phyloP scores from a whole-genome alignment of 2,797 vertebrate genomes.

The Paratrypauchen microcephalus region DNA sequence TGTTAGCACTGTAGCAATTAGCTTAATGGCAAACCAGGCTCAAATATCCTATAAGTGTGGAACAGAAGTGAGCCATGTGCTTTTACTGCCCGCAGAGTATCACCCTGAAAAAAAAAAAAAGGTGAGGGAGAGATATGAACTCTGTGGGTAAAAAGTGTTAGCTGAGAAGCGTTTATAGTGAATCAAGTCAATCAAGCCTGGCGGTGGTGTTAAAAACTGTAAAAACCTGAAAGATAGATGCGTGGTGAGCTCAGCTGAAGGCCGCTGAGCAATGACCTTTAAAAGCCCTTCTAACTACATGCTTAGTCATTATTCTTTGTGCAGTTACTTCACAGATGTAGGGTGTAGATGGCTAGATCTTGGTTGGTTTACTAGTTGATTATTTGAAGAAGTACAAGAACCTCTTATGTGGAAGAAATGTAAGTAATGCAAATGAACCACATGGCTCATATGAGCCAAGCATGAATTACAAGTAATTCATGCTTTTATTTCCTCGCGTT shows the following conservation, averaged over 20 bases:
- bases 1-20: conserved; percentile 1
- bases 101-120: background rate
- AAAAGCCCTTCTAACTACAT: background rate
- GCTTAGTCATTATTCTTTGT: no score
- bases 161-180: background rate
- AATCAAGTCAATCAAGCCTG: background rate
- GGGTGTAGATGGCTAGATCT: background rate
- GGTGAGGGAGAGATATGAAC: background rate
- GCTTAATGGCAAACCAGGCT: conserved; percentile 3
- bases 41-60: conserved; percentile 1
- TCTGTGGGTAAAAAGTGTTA: background rate
- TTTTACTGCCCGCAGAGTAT: background rate
- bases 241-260: no score
- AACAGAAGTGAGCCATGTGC: conserved; percentile 1
- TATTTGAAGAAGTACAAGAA: background rate
- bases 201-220: background rate
- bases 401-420: background rate
- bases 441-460: no score
- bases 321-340: background rate
- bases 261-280: background rate
- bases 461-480: no score
- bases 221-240: background rate
- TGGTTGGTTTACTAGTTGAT: background rate
- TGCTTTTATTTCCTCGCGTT: no score
- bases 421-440: no score